A percentile compares a stretch with the other conserved stretches of the same genome.
These are phyloP conservation scores for Emydocephalus ijimae DNA, from an alignment of 2,113 vertebrate species.

Conservation along the genomic window DNA sequence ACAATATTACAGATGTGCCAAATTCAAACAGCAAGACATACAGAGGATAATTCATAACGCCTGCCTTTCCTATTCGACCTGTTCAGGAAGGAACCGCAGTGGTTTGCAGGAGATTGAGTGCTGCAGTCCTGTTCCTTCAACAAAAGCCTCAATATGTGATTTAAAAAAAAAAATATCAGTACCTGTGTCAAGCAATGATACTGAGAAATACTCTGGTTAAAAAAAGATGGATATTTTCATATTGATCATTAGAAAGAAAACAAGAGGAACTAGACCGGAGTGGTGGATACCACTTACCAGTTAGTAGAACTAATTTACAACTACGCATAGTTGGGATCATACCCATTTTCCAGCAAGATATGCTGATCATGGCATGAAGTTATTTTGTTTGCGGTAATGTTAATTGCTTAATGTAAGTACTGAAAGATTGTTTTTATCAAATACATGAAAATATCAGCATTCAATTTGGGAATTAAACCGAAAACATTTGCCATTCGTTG, in stretches of 20 bases:
- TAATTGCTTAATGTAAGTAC: constrained; percentile 18
- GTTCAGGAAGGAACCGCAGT: background rate
- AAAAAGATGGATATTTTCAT: background rate
- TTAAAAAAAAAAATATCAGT: background rate
- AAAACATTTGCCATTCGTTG: constrained; percentile 21
- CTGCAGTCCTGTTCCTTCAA: background rate
- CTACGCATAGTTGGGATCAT: background rate
- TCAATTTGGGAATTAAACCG: constrained; percentile 29
- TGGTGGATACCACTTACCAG: background rate
- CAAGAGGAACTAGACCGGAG: background rate
- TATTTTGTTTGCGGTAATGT: constrained; percentile 15
- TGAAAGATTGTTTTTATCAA: background rate
- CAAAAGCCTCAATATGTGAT: background rate
- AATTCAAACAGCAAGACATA: background rate
- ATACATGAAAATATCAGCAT: constrained; percentile 2
- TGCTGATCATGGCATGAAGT: background rate
- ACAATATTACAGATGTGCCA: background rate
- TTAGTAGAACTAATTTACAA: background rate
- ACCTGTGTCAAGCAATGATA: background rate
- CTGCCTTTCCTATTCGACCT: background rate
- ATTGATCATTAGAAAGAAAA: background rate
- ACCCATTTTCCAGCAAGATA: background rate
- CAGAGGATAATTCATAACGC: background rate
- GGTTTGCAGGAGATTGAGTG: background rate
- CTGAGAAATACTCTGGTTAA: background rate